These are phyloP conservation scores for Macroglossus sobrinus DNA, from an alignment of 2,113 vertebrate genomes.

Conservation along the genomic window DNA sequence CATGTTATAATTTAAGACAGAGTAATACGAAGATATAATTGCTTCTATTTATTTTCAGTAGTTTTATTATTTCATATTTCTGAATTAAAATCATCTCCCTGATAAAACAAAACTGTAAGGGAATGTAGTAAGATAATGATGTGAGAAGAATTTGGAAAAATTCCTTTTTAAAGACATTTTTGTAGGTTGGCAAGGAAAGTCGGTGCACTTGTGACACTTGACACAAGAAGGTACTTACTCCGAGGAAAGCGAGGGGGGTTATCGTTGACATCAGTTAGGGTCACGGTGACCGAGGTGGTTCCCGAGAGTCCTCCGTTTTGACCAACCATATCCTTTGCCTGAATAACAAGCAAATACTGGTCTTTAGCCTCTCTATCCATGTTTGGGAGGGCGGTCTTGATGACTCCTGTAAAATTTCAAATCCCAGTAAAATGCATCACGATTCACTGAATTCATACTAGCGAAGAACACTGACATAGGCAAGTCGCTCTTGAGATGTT, in stretches of 20 bases:
- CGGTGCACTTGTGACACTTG: background rate
- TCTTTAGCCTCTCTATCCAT: slow-evolving; percentile 98
- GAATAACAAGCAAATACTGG: slow-evolving; percentile 96
- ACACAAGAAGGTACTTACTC: slow-evolving; percentile 89
- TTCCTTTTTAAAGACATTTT: background rate
- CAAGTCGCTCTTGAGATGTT: background rate
- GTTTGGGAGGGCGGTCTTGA: slow-evolving; percentile 95
- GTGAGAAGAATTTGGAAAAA: background rate
- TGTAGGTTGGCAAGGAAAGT: background rate
- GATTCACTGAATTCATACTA: background rate
- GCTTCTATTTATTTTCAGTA: background rate
- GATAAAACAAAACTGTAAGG: background rate
- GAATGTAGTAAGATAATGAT: background rate
- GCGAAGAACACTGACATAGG: background rate
- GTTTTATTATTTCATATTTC: background rate
- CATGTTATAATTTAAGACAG: background rate
- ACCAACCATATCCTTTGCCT: slow-evolving; percentile 99
- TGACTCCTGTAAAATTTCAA: slow-evolving; percentile 87
- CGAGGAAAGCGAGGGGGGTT: slow-evolving; percentile 94
- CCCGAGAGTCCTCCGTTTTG: slow-evolving; percentile 97
- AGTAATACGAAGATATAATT: background rate
- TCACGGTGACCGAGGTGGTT: slow-evolving; percentile 95
- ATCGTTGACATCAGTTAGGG: slow-evolving; percentile 95
- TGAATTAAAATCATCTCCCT: background rate
- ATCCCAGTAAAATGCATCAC: slow-evolving; percentile 56